Base-by-base conservation (phyloP, 2,113 vertebrate species). In the Sinocyclocheilus anophthalmus region DNA sequence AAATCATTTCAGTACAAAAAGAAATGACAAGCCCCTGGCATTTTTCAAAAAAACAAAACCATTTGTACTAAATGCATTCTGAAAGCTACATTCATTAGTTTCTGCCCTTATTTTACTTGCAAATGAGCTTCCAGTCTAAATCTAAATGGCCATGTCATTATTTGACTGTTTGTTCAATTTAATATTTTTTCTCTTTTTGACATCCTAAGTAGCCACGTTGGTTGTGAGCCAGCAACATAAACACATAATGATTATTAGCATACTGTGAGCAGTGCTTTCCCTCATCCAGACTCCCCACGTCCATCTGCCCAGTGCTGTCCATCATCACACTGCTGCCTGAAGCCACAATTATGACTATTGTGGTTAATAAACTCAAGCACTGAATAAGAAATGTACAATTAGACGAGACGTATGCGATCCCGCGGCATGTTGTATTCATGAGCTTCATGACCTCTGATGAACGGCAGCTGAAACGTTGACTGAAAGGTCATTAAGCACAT, bases 291-390 rank as follows among this genome's bases (percentile, higher is more conserved):
- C 48, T 86, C 33, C 50, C 63, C 63, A 81, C 16, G 63, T 80
- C 65, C 83, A 81, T 81, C 53, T 73, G 77, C 70, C 78, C 67
- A 73, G 57, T 24, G 37, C 65, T 81, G 85, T 50, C 86, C 89
- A 88, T 90, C 89, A 90, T 91, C 92, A 92, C 89, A 50, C 85
- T 63, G 50, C 10, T 86, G 91, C 93, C 91, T 3, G 18, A 76
- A 91, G 93, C 91, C 87, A 92, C 92, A 93, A 92, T 93, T 93
- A 94, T 88, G 90, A 91, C 88, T 89, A 90, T 88, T 92, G 91
- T 93, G 91, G 90, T 87, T 92, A 84, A 92, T 92, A 88, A 89
- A 91, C 91, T 92, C 90, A 90, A 86, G 88, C 61, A 90, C 87
- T 89, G 84, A 91, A 92, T 90, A 69, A 79, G 75, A 86, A 67